Evolutionary conservation across 2,797 vertebrate genomes (phyloP), one percentile per base, ranked within the genome.

Genomic region (Merluccius polli): DNA sequence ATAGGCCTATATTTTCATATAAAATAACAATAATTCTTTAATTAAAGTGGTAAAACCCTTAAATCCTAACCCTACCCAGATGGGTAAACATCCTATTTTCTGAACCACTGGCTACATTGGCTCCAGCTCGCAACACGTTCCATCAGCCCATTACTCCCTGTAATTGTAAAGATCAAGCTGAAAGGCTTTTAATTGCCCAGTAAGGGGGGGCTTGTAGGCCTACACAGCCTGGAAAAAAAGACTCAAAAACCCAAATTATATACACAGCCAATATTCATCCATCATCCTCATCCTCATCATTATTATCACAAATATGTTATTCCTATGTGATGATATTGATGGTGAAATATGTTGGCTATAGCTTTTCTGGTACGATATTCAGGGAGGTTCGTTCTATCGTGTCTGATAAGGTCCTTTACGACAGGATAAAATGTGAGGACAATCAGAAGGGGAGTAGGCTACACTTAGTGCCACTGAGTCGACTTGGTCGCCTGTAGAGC

Each of bases 71-170:
- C 59, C 59, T 65, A 12, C n/a, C 59, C 59, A 65, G 59, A 27
- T 65, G 59, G 59, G n/a, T 65, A 65, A 65, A 65, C 59, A 65
- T 65, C 59, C 59, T 27, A 65, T 65, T 65, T 65, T 65, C 71
- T 35, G 31, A 72, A 35, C 33, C 71, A 72, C 33, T 72, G 33
- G 33, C 33, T 72, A 29, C 36, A n/a, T 65, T 3, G 24, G 59
- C 59, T 27, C 59, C 59, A 65, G 24, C 52, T n/a, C 24, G 21
- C 59, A 65, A 24, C 59, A 11, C n/a, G 11, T 65, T 65, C 59
- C 59, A 12, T 65, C 59, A 65, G 59, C 59, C 52, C 52, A 9
- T 24, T 15, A 9, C 52, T 65, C 59, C 24, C 24, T 65, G 59
- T 27, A 27, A 27, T 65, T 65, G 59, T 65, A 65, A 65, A 65